Evolutionary conservation across 2,888 invertebrate species (phyloP), one percentile per base, ranked within the genome.

Genomic region (Taenaris catops): DNA sequence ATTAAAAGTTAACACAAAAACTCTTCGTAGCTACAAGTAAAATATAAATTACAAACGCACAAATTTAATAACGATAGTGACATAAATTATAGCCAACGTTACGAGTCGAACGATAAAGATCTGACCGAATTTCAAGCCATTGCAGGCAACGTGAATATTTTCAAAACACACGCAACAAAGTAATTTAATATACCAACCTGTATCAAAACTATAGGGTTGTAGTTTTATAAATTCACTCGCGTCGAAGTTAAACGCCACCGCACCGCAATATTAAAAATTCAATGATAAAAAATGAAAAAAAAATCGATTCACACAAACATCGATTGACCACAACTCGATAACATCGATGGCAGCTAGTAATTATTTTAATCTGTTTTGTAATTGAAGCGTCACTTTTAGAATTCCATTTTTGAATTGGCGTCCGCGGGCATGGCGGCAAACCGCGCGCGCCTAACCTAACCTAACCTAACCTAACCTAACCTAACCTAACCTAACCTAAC

Each of bases 181-280:
- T 68, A 70, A 74, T 74, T 67, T 65, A 66, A 72, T 73, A 63
- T 58, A 72, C 73, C 35, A 62, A 78, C 78, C 79, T 78, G 58
- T 61, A 54, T 58, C 38, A 46, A 44, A 46, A 46, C 39, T 47
- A 42, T 42, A 47, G 43, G 48, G 47, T 39, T 45, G 46, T 34
- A 48, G 45, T 50, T 49, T 37, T n/a, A n/a, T n/a, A n/a, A n/a
- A n/a, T n/a, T 23, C 51, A 49, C 42, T 40, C 41, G 41, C 42
- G 45, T 46, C 38, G 28, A n/a, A 29, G 24, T n/a, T 28, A 44
- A 45, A 45, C 50, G 47, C 42, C 38, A 53, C 53, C 57, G 55
- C 47, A 65, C 58, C 57, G 57, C 49, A 41, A 57, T 60, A 60
- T 60, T 48, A 69, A 73, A 68, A 65, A 70, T 63, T 57, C 50